Evolutionary conservation across 2,113 vertebrate genomes (phyloP).

Genomic region (Petromus typicus): DNA sequence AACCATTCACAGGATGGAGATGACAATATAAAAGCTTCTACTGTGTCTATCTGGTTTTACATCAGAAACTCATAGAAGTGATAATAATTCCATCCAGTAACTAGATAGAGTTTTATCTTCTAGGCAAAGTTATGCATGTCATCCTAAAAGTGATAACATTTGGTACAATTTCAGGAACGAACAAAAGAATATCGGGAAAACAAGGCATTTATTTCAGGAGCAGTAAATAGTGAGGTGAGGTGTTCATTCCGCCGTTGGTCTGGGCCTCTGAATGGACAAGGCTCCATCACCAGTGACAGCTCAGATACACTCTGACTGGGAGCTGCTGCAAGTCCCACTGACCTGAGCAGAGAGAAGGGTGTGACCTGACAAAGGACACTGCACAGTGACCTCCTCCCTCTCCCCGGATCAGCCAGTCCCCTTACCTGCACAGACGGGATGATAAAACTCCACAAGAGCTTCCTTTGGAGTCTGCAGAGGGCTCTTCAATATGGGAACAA

Average conservation of each 20-base stretch:
- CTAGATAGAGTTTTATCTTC: background rate
- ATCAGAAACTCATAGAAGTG: background rate
- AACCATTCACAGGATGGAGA: background rate
- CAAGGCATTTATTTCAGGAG: background rate
- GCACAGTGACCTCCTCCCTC: background rate
- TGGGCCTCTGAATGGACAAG: background rate
- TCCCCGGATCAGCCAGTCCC: background rate
- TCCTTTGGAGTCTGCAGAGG: background rate
- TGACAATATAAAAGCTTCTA: background rate
- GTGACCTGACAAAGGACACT: background rate
- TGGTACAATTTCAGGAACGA: conserved; percentile 21
- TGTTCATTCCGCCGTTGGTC: conserved; percentile 34
- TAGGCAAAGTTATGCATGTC: background rate
- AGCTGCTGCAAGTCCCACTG: background rate
- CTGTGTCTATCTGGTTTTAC: background rate
- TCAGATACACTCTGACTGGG: background rate
- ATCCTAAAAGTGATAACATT: background rate
- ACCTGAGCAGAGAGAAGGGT: background rate
- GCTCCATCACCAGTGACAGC: background rate
- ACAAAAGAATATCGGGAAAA: conserved; percentile 25
- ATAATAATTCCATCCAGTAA: background rate
- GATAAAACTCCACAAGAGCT: conserved; percentile 25
- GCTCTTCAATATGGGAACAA: background rate
- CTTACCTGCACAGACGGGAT: conserved; percentile 30
- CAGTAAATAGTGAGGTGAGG: conserved; percentile 18